A percentile compares a stretch with the other conserved stretches of the same genome.
Evolutionary conservation across 2,113 vertebrate species (phyloP).

Genomic region (Monarcha castaneiventris): DNA sequence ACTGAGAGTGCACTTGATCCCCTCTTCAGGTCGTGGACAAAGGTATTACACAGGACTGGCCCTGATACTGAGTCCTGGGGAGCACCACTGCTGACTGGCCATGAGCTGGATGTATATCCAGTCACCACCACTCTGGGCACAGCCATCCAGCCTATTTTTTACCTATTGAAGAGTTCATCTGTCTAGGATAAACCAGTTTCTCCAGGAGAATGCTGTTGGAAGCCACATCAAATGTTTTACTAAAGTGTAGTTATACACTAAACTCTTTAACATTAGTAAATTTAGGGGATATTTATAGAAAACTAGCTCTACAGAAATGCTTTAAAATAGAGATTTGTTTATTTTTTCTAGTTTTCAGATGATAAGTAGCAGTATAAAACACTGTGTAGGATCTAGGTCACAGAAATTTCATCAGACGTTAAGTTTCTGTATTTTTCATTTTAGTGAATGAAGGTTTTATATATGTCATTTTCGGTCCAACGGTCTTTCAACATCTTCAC

Average conservation of each 20-base stretch:
- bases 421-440: not conserved
- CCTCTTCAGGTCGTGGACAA: accelerated
- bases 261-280: not conserved
- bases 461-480: not conserved
- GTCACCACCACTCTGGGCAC: too few species aligned
- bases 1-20: too few species aligned
- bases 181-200: not conserved
- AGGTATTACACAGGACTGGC: not conserved
- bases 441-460: not conserved
- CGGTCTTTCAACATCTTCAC: not conserved
- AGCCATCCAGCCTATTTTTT: not conserved
- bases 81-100: too few species aligned
- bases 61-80: not conserved
- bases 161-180: not conserved
- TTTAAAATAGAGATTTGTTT: not conserved
- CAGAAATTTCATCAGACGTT: not conserved
- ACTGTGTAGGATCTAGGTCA: not conserved
- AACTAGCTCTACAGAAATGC: not conserved
- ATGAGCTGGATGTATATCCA: not conserved
- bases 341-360: not conserved
- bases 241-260: not conserved
- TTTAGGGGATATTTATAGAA: not conserved
- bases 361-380: not conserved
- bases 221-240: not conserved
- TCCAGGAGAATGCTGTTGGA: not conserved